These are phyloP conservation scores for Chelon auratus DNA, from an alignment of 2,797 vertebrate species.

Conservation along the genomic window DNA sequence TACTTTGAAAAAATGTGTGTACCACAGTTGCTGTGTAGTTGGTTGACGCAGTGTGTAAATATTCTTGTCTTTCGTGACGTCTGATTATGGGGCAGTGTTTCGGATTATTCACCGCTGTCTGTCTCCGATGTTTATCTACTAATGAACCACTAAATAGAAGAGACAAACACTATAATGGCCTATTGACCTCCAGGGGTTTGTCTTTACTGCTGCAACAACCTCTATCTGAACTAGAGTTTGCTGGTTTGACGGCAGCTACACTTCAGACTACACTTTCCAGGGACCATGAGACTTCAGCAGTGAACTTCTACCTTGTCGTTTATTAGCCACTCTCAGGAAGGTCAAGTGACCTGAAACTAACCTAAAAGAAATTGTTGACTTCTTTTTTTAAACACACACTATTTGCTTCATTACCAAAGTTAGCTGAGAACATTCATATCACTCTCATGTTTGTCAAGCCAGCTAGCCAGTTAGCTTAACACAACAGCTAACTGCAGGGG, in stretches of 20 bases:
- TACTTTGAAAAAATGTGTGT: no score
- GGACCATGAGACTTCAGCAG: not conserved
- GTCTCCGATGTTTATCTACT: conserved; percentile 69
- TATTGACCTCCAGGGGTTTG: conserved; percentile 64
- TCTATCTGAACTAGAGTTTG: conserved; percentile 9
- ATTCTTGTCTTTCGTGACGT: not conserved
- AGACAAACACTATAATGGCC: conserved; percentile 67
- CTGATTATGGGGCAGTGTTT: conserved; percentile 22
- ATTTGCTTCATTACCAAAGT: not conserved
- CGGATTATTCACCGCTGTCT: conserved; percentile 36
- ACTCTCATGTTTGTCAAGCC: not conserved
- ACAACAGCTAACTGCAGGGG: not conserved
- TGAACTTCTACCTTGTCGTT: not conserved
- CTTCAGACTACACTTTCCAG: conserved; percentile 3
- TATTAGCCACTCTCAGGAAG: not conserved
- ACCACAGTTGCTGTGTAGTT: no score
- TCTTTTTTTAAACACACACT: not conserved
- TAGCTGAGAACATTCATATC: not conserved
- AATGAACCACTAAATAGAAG: conserved; percentile 58
- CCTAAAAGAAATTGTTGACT: not conserved
- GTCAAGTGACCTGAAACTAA: not conserved
- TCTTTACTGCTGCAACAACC: conserved; percentile 24
- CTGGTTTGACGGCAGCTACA: not conserved
- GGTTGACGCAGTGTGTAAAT: not conserved
- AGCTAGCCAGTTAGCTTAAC: no score